phyloP scores from a whole-genome alignment of 2,797 vertebrate genomes.

The Acanthurus lineatus region DNA sequence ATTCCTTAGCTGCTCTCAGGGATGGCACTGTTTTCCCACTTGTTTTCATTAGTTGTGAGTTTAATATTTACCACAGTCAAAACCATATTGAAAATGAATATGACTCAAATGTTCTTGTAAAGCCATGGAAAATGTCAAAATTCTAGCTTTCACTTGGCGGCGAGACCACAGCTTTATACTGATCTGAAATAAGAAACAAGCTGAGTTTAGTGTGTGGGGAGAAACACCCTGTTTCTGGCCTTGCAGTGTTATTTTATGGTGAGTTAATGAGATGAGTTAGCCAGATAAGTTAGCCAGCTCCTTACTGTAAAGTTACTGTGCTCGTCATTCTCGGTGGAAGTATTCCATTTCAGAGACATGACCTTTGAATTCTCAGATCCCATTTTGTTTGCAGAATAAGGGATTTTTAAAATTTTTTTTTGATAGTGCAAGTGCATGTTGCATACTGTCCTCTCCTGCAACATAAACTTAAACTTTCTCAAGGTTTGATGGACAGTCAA shows the following conservation, averaged over 20 bases:
- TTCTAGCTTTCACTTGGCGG: constrained; percentile 36
- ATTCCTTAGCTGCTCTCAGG: constrained; percentile 51
- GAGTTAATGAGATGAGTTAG: constrained; percentile 59
- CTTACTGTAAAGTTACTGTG: constrained; percentile 39
- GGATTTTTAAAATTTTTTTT: neutral
- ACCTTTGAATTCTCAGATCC: constrained; percentile 15
- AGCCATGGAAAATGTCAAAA: constrained; percentile 66
- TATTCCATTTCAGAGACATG: constrained; percentile 45
- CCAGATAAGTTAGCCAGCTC: constrained; percentile 26
- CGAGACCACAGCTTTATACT: constrained; percentile 59
- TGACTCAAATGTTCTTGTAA: constrained; percentile 69
- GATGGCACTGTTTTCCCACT: constrained; percentile 54
- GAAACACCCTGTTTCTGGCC: constrained; percentile 66
- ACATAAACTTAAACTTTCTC: neutral
- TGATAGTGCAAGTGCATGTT: no score
- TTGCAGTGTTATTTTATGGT: constrained; percentile 68
- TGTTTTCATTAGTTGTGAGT: constrained; percentile 67
- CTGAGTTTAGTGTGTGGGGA: constrained; percentile 60
- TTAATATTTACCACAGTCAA: constrained; percentile 62
- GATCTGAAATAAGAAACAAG: constrained; percentile 60
- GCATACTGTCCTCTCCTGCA: neutral
- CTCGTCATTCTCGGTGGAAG: constrained; percentile 51
- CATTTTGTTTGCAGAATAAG: neutral
- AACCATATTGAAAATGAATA: constrained; percentile 60
- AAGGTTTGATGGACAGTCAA: neutral